Evolutionary conservation across 30 jellyfish, hydroid and myxozoan genomes (phyloP), one percentile per base, ranked within the genome.

Genomic region (Haliclystus octoradiatus): DNA sequence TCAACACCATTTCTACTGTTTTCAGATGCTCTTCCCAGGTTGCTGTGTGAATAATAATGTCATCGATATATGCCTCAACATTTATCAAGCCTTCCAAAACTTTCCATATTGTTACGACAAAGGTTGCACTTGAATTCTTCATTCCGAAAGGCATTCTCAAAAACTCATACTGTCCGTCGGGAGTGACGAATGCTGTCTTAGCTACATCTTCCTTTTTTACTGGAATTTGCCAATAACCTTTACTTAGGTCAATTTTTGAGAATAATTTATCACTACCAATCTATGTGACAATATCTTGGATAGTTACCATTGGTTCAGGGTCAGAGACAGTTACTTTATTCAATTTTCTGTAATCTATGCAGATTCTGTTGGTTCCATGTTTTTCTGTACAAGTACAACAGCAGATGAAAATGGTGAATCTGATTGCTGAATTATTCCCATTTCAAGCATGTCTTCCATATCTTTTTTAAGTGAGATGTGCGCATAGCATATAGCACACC

Each of bases 21-120:
- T 24, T 52, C 62, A 72, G 34, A 28, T 72, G 78, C 46, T 72
- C 83, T 52, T 72, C 77, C 75, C 83, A 72, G 26, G 66, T 72
- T 52, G 31, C 32, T 30, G 83, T 72, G 52, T 72, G 83, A 62
- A 72, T 46, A 65, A 72, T 52, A 64, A 72, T 72, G 32, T 72
- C 83, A 72, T 72, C 83, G 12, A 50, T 50, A 33, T 70, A 70
- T 40, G 35, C 31, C 14, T 70, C 81, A 27, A 70, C 81, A 46
- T 52, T 52, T 23, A 26, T 31, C 52, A 70, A 34, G 23, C 77
- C 81, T 50, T 46, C 62, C 26, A 70, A 64, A 33, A 72, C 26
- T 62, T 57, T 72, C 66, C 75, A 52, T 49, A 72, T 72, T 33
- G 75, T 65, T 47, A 74, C 61, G 65, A 31, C 50, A 2, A 72